Evolutionary conservation across 2,888 invertebrate genomes (phyloP).

Genomic region (Incurvaria masculella): DNA sequence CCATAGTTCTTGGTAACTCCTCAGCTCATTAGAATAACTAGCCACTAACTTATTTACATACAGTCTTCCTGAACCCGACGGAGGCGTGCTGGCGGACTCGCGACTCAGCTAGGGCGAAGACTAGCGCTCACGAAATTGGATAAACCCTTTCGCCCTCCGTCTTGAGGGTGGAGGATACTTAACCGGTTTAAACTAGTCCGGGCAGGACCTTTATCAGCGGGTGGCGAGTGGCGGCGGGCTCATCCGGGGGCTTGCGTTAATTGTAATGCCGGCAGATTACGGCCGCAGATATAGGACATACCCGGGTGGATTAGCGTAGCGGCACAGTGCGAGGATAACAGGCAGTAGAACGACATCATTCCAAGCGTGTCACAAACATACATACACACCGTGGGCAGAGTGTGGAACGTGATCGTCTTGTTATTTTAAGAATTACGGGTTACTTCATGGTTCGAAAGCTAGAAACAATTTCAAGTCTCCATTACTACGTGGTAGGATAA

Average conservation of each 20-base stretch:
- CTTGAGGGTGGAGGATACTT: slow-evolving; percentile 41
- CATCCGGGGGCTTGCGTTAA: slow-evolving; percentile 51
- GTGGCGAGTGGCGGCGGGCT: slow-evolving; percentile 47
- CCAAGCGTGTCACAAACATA: too few species aligned
- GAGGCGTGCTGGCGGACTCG: background rate
- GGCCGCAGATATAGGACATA: slow-evolving; percentile 35
- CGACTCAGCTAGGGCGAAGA: background rate
- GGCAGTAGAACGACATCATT: too few species aligned
- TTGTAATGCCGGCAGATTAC: slow-evolving; percentile 53
- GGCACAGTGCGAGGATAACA: slow-evolving; percentile 24
- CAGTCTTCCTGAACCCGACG: too few species aligned
- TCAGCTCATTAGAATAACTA: too few species aligned
- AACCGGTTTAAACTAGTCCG: slow-evolving; percentile 51
- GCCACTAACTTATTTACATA: too few species aligned
- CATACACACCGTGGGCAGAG: too few species aligned
- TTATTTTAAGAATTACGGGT: too few species aligned
- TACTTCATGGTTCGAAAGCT: too few species aligned
- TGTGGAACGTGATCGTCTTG: too few species aligned
- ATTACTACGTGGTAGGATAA: too few species aligned
- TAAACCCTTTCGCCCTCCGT: slow-evolving; percentile 31
- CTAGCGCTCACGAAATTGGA: slow-evolving; percentile 48
- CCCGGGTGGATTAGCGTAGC: slow-evolving; percentile 15
- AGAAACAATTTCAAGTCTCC: too few species aligned
- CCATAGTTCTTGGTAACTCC: too few species aligned
- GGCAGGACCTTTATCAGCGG: slow-evolving; percentile 48